These are phyloP conservation scores for Torymus texanus DNA, from an alignment of 2,888 invertebrate species.

Conservation along the genomic window DNA sequence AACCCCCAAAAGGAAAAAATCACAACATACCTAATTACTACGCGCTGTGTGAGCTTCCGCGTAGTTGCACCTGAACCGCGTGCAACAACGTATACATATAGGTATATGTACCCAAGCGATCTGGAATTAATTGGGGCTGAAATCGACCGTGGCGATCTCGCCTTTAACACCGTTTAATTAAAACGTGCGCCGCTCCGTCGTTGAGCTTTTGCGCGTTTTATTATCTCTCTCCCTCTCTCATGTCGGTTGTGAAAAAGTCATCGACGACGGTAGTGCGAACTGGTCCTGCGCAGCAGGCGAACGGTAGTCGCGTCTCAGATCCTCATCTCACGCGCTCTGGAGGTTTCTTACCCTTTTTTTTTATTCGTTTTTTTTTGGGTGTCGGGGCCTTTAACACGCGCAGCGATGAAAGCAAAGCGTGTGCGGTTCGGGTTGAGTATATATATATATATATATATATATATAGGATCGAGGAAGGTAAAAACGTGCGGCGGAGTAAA, in stretches of 20 bases:
- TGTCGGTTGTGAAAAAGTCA: conserved; percentile 13
- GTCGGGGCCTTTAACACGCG: no score
- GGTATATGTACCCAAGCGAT: not conserved
- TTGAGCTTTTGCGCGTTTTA: conserved; percentile 10
- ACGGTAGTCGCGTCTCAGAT: conserved; percentile 33
- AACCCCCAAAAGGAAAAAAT: no score
- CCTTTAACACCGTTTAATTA: conserved; percentile 39
- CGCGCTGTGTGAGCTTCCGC: no score
- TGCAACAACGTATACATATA: no score
- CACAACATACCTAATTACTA: no score
- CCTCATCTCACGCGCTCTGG: not conserved
- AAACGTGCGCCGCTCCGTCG: conserved; percentile 21
- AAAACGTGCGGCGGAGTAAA: no score
- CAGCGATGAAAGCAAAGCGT: no score
- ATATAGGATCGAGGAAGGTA: no score
- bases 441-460: no score
- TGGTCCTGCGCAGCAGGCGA: conserved; percentile 18
- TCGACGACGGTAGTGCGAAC: conserved; percentile 6
- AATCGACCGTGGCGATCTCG: not conserved
- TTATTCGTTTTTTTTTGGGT: not conserved
- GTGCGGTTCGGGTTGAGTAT: no score
- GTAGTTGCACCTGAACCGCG: no score
- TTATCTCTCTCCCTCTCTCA: conserved; percentile 26
- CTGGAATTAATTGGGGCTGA: conserved; percentile 20
- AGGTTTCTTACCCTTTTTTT: not conserved